Percentiles rank a stretch among this genome's conserved stretches.
Conservation (phyloP, 2,888 invertebrate genomes). For the Scaptodrosophila latifasciaeformis region DNA sequence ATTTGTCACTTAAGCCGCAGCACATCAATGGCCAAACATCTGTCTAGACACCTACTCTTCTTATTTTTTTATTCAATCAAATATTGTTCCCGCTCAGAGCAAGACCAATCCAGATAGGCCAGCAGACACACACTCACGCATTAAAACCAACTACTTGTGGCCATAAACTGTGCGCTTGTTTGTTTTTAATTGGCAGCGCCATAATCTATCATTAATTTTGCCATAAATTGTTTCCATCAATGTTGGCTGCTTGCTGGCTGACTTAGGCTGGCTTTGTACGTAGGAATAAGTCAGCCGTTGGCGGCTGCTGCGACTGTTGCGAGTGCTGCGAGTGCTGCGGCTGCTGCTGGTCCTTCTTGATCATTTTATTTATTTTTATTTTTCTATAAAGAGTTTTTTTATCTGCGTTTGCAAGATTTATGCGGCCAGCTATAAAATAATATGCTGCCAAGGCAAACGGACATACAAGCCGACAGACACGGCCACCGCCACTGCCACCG, state of each 20-base stretch:
- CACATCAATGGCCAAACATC: slow-evolving; percentile 40
- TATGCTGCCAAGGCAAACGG: slow-evolving; percentile 62
- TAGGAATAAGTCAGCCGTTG: too few relatives aligned
- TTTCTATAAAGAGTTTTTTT: slow-evolving; percentile 66
- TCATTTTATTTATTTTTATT: slow-evolving; percentile 58
- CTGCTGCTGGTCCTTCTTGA: neutral
- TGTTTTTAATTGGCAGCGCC: slow-evolving; percentile 67
- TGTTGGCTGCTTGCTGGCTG: slow-evolving; percentile 31
- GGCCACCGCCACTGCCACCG: slow-evolving; percentile 24
- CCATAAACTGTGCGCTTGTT: slow-evolving; percentile 63
- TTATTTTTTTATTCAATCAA: too few relatives aligned
- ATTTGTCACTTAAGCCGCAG: slow-evolving; percentile 47
- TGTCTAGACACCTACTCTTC: slow-evolving; percentile 60
- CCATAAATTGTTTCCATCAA: slow-evolving; percentile 65
- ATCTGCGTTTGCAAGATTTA: slow-evolving; percentile 68
- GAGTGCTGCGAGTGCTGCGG: neutral
- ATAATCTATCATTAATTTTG: slow-evolving; percentile 68
- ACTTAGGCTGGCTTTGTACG: slow-evolving; percentile 53
- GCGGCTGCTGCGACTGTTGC: slow-evolving; percentile 2
- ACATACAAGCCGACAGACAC: slow-evolving; percentile 19
- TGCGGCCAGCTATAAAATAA: slow-evolving; percentile 66
- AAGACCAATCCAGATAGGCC: too few relatives aligned
- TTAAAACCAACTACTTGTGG: slow-evolving; percentile 4
- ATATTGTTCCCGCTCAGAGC: too few relatives aligned
- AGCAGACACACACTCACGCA: too few relatives aligned